Percentiles rank a stretch among this genome's conserved stretches.
Conservation (phyloP, 2,888 invertebrate species). For the Gortyna flavago region DNA sequence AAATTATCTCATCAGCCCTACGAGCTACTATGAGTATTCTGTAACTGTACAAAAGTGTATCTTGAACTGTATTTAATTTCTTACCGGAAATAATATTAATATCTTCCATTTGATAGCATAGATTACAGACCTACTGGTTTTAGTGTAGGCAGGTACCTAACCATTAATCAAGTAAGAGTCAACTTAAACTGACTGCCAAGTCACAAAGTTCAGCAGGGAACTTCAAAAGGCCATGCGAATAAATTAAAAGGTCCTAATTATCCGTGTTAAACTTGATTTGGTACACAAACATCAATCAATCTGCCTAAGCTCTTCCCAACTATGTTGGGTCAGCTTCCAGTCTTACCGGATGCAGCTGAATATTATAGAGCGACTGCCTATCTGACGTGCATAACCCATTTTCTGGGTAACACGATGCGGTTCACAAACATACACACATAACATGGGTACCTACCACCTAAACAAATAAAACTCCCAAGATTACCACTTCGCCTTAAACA, state of each 20-base stretch:
- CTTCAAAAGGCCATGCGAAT: not conserved
- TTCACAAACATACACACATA: not conserved
- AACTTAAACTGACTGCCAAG: not conserved
- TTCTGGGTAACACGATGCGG: too few relatives aligned
- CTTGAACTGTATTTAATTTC: not conserved
- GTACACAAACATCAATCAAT: not conserved
- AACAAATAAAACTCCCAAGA: not conserved
- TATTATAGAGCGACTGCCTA: too few relatives aligned
- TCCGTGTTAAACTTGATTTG: not conserved
- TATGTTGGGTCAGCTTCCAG: too few relatives aligned
- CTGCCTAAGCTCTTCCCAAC: too few relatives aligned
- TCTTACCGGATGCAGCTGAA: too few relatives aligned
- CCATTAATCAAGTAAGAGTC: not conserved
- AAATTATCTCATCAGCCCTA: too few relatives aligned
- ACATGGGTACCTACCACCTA: not conserved
- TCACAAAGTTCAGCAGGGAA: not conserved
- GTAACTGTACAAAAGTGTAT: not conserved
- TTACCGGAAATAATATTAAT: not conserved
- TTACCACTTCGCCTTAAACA: slow-evolving; percentile 63
- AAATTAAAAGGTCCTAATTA: not conserved
- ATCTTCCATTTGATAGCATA: not conserved
- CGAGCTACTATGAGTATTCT: too few relatives aligned
- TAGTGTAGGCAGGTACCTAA: not conserved
- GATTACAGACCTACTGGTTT: not conserved
- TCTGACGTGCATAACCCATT: too few relatives aligned